Percentiles rank a stretch among this genome's conserved stretches.
These are phyloP conservation scores for Sinocyclocheilus grahami DNA, from an alignment of 2,113 vertebrate genomes.

Conservation along the genomic window DNA sequence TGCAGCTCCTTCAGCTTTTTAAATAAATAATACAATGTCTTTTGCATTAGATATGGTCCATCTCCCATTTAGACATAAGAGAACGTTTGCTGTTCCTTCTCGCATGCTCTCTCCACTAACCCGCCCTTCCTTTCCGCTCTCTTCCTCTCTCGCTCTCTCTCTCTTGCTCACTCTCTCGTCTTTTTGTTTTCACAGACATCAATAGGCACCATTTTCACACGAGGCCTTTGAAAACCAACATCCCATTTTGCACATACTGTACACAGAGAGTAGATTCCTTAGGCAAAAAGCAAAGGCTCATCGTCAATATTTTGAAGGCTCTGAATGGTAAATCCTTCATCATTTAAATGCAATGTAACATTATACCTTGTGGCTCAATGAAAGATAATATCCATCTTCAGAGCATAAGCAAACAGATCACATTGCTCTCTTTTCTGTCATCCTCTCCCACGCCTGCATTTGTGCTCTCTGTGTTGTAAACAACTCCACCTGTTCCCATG, in stretches of 20 bases:
- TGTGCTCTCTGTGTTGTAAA: slow-evolving; percentile 73
- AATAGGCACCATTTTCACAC: neutral
- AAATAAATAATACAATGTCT: slow-evolving; percentile 79
- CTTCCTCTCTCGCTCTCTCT: slow-evolving; percentile 53
- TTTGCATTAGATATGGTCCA: slow-evolving; percentile 75
- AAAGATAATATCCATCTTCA: slow-evolving; percentile 18
- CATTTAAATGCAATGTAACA: neutral
- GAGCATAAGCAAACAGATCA: neutral
- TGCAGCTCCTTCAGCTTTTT: slow-evolving; percentile 70
- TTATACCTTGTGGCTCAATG: neutral
- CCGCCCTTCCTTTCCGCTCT: slow-evolving; percentile 54
- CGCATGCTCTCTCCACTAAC: slow-evolving; percentile 48
- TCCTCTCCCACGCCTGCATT: slow-evolving; percentile 41
- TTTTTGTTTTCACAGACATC: slow-evolving; percentile 7
- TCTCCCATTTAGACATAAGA: slow-evolving; percentile 66
- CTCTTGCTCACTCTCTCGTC: neutral
- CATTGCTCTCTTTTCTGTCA: slow-evolving; percentile 51
- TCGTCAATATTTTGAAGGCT: neutral
- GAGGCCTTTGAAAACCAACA: slow-evolving; percentile 11
- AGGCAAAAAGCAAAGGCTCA: neutral
- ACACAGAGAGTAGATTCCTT: neutral
- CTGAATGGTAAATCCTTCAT: too few relatives aligned
- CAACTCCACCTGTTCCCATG: slow-evolving; percentile 82
- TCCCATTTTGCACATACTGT: neutral
- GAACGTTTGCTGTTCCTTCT: slow-evolving; percentile 3